Evolutionary conservation across 2,888 invertebrate genomes (phyloP), one percentile per base, ranked within the genome.

Genomic region (Oligia latruncula): DNA sequence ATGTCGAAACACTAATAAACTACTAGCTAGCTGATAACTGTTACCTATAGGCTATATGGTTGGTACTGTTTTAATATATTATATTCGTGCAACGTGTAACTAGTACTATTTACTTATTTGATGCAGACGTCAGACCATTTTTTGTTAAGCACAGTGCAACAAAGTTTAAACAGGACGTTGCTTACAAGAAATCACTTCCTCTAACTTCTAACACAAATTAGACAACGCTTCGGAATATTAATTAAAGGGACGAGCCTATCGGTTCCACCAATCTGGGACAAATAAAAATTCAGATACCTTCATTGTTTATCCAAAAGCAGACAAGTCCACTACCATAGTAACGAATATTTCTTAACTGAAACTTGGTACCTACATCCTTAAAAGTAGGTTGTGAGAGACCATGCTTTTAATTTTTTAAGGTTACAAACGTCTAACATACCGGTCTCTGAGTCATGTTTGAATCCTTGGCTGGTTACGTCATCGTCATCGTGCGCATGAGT

Each of bases 391-490:
- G 71, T 80, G 74, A 62, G 82, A 81, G 68, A 82, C 71, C 80
- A 85, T 82, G 80, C 81, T 87, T 80, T 87, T 81, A 80, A 87
- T 91, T 91, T 90, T 89, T 84, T 85, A 75, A 76, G 81, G 84
- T 85, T 86, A 84, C 85, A 84, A 87, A 87, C 84, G 90, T 90
- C 90, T 91, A 83, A 83, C 83, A 89, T 90, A 89, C 91, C 89
- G 85, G 90, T 84, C 86, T 91, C 88, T 95, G 94, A 95, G 91
- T 96, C 95, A 95, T 89, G 92, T 91, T 90, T 83, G 93, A 94
- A 95, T 96, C 95, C 94, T 95, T 94, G 78, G 78, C 83, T 84
- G 87, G 90, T 95, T 93, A 91, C 95, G 95, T 96, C 96, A 96
- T 90, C 90, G 72, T 87, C 95, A 95, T 90, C 90, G 77, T 90